These are phyloP conservation scores for Syngnathus acus DNA, from an alignment of 2,797 vertebrate genomes.

Conservation along the genomic window DNA sequence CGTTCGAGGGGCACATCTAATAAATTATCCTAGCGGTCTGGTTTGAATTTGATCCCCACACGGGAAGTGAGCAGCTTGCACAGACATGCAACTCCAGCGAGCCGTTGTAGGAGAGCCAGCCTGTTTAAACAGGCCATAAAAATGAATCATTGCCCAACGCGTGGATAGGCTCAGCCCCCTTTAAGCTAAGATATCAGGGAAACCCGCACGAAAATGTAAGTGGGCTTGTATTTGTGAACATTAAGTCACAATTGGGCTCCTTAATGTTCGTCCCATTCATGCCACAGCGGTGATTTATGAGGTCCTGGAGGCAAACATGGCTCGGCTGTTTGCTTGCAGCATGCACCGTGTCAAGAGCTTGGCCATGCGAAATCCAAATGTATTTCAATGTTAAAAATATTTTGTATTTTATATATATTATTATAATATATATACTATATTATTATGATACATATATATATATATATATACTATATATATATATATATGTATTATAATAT, in stretches of 20 bases:
- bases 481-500: too few relatives aligned
- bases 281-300: slow-evolving; percentile 96
- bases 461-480: too few relatives aligned
- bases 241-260: slow-evolving; percentile 89
- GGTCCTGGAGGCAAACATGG: slow-evolving; percentile 76
- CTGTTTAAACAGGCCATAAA: slow-evolving; percentile 73
- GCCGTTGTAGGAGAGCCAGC: slow-evolving; percentile 41
- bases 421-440: too few relatives aligned
- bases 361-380: slow-evolving; percentile 12
- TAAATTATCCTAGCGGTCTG: too few relatives aligned
- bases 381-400: not conserved
- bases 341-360: slow-evolving; percentile 44
- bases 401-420: not conserved
- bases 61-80: slow-evolving; percentile 27
- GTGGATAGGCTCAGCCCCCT: slow-evolving; percentile 48
- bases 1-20: too few relatives aligned
- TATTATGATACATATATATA: too few relatives aligned
- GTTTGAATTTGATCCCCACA: not conserved
- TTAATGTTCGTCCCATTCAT: slow-evolving; percentile 93
- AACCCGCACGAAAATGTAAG: slow-evolving; percentile 66
- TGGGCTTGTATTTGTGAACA: slow-evolving; percentile 80
- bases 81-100: slow-evolving; percentile 31
- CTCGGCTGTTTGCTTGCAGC: slow-evolving; percentile 57
- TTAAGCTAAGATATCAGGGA: slow-evolving; percentile 51
- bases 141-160: slow-evolving; percentile 68